A percentile compares a stretch with the other conserved stretches of the same genome.
These are phyloP conservation scores for Eidolon helvum DNA, from an alignment of 2,113 vertebrate genomes.

Conservation along the genomic window DNA sequence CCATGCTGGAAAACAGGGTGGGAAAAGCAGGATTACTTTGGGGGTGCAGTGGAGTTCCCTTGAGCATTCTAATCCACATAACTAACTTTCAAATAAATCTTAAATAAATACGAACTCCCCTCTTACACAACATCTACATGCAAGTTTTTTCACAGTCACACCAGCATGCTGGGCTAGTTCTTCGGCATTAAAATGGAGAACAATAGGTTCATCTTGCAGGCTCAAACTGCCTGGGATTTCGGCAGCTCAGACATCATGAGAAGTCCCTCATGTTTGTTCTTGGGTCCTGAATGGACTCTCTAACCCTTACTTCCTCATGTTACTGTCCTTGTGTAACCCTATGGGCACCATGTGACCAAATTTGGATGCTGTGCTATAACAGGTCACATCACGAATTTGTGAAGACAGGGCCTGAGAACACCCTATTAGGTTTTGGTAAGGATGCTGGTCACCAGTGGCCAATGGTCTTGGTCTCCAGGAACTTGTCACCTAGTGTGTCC, in stretches of 20 bases:
- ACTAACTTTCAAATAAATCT: conserved; percentile 4
- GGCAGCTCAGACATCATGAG: not conserved
- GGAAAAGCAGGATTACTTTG: not conserved
- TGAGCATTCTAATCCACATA: not conserved
- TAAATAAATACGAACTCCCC: conserved; percentile 29
- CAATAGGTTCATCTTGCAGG: rapidly evolving
- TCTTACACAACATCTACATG: rapidly evolving
- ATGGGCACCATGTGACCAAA: not conserved
- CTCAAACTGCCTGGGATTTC: not conserved
- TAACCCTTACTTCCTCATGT: too few relatives aligned
- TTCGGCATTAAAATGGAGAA: not conserved
- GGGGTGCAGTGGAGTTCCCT: not conserved
- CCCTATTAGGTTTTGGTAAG: not conserved
- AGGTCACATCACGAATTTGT: not conserved
- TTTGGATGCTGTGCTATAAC: not conserved
- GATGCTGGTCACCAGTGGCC: not conserved
- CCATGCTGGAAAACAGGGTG: conserved; percentile 88
- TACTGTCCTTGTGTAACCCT: not conserved
- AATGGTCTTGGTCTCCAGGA: not conserved
- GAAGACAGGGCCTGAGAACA: not conserved
- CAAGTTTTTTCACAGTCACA: rapidly evolving
- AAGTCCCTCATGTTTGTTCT: not conserved
- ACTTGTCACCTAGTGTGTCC: not conserved
- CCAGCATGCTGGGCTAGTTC: too few relatives aligned
- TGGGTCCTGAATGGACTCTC: not conserved